Conservation (phyloP, 2,888 invertebrate genomes). For the Ypsolopha sequella region DNA sequence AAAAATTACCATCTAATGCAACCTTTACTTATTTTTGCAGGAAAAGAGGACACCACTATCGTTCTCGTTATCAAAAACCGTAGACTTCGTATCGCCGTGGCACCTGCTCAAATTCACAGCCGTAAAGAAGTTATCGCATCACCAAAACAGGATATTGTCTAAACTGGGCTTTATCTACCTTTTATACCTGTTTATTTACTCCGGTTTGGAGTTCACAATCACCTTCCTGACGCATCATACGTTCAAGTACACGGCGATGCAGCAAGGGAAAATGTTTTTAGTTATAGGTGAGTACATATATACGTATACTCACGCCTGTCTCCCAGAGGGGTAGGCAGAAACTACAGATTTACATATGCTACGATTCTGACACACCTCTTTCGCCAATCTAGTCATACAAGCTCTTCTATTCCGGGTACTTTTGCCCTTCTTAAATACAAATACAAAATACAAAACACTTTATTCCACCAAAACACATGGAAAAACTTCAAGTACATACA, state of each 20-base stretch:
- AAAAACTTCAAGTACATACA: too few species aligned
- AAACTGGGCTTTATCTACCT: conserved; percentile 86
- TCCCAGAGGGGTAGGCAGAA: too few species aligned
- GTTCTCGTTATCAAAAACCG: conserved; percentile 74
- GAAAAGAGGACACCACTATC: conserved; percentile 78
- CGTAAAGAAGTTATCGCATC: conserved; percentile 72
- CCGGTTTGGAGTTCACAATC: conserved; percentile 96
- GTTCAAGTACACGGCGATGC: conserved; percentile 92
- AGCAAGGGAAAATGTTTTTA: conserved; percentile 98
- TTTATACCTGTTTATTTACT: conserved; percentile 93
- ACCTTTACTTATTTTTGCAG: conserved; percentile 46
- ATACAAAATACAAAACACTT: too few species aligned
- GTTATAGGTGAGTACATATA: conserved; percentile 87
- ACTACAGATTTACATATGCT: too few species aligned
- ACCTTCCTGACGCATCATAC: conserved; percentile 96
- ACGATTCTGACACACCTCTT: too few species aligned
- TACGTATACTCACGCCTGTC: too few species aligned
- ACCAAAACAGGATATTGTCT: conserved; percentile 75
- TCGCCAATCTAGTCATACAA: too few species aligned
- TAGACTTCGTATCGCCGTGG: conserved; percentile 59
- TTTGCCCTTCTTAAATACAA: too few species aligned
- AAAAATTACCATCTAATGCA: too few species aligned
- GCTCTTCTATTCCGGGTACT: too few species aligned
- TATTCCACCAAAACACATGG: too few species aligned
- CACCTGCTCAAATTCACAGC: conserved; percentile 73